Conservation (phyloP, 2,888 invertebrate species). For the Anthophora plumipes region DNA sequence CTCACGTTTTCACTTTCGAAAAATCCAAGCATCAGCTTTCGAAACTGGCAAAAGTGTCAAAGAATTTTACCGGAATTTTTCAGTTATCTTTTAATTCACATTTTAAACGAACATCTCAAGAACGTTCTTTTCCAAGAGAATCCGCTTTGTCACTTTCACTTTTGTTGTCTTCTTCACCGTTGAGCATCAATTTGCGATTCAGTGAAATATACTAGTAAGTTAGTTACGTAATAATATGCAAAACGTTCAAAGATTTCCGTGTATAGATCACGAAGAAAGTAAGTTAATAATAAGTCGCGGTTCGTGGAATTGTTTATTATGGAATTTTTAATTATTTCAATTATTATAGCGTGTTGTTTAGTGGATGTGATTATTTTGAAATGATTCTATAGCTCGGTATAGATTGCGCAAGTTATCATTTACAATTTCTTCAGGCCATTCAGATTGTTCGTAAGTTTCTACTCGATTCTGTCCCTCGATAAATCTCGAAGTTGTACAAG, state of each 20-base stretch:
- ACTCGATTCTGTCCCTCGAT: slow-evolving; percentile 9
- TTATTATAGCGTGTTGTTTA: not conserved
- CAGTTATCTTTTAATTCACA: too few relatives aligned
- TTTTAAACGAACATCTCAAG: too few relatives aligned
- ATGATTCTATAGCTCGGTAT: too few relatives aligned
- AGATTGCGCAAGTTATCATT: slow-evolving; percentile 2
- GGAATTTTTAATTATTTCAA: not conserved
- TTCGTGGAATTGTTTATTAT: not conserved
- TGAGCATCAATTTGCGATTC: too few relatives aligned
- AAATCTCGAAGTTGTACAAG: slow-evolving; percentile 28
- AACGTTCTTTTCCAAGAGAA: not conserved
- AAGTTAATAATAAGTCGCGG: not conserved
- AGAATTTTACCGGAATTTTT: too few relatives aligned
- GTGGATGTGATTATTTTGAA: not conserved
- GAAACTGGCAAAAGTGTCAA: not conserved
- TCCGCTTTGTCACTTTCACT: not conserved
- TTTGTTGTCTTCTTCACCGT: not conserved
- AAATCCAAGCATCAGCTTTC: not conserved
- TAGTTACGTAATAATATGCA: too few relatives aligned
- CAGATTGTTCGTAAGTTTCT: slow-evolving; percentile 13
- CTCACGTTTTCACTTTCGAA: slow-evolving; percentile 29
- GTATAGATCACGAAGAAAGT: not conserved
- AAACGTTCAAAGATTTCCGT: too few relatives aligned
- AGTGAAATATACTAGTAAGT: not conserved
- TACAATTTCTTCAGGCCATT: slow-evolving; percentile 4